Percentiles rank a stretch among this genome's conserved stretches.
Evolutionary conservation across 2,113 vertebrate genomes (phyloP).

Genomic region (Leucoraja erinaceus): DNA sequence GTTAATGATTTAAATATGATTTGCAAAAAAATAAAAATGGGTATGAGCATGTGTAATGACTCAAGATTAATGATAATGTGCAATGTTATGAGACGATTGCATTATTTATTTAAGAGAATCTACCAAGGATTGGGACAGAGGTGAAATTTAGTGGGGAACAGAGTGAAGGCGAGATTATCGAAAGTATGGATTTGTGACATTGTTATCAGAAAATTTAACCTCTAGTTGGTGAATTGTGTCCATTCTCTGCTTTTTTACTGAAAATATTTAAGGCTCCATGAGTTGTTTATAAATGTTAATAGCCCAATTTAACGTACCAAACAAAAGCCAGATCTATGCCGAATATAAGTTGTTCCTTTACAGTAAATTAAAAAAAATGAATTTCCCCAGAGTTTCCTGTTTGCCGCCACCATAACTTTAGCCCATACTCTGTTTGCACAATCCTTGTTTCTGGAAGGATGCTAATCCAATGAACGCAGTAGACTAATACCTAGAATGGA

Average conservation of each 20-base stretch:
- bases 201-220: constrained; percentile 15
- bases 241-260: not conserved
- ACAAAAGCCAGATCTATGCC: not conserved
- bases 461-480: no score
- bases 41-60: not conserved
- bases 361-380: not conserved
- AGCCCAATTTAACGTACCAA: not conserved
- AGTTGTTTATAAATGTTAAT: constrained; percentile 12
- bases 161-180: not conserved
- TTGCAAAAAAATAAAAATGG: not conserved
- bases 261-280: not conserved
- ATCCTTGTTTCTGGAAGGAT: no score
- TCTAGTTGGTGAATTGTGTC: constrained; percentile 22
- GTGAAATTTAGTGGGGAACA: not conserved
- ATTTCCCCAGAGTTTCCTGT: not conserved
- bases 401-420: not conserved
- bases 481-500: no score
- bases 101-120: not conserved
- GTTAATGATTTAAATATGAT: not conserved
- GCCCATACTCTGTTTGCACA: not conserved
- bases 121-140: not conserved
- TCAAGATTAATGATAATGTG: no score
- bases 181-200: not conserved
- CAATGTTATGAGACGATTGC: not conserved
- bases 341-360: not conserved